Evolutionary conservation across 2,113 vertebrate species (phyloP), one percentile per base, ranked within the genome.

Genomic region (Acanthisitta chloris): DNA sequence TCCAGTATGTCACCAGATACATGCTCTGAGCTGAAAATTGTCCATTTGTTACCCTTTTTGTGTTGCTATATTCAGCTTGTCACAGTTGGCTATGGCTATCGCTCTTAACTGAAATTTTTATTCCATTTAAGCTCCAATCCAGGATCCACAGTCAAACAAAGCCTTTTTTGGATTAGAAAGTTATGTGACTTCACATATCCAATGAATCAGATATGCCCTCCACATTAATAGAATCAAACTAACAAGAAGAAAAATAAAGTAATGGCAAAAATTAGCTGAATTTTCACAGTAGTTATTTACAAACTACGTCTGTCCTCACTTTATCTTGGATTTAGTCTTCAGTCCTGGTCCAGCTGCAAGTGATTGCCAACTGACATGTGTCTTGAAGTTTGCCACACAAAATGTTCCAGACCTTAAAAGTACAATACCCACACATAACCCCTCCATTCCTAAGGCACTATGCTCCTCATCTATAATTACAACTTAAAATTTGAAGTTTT

Each of bases 331-430:
- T 90, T 91, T 70, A 78, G 33, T 40, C 74, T 92, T 71, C 55
- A 52, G 6, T 36, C 19, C 43, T 48, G 25, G 38, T 92, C 81
- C 93, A 96, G 71, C n/a, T 95, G 79, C 71, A 92, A 58, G 9
- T 62, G 79, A 85, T 15, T 86, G 87, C 81, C 79, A 83, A 71
- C 45, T 40, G 38, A 66, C 42, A 33, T 16, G 14, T 40, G 46
- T 78, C 83, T 90, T 95, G 64, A 86, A 81, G 51, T 55, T 54
- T 88, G 71, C 46, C 51, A 86, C 64, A 83, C 71, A 88, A 90
- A 95, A 83, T 71, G 38, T 93, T 95, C 79, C 88, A 88, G 79
- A 78, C 58, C 59, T 88, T 86, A 86, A 80, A 94, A 92, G 90
- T 48, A 83, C 64, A 94, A 92, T 62, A 70, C 34, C 66, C 52